phyloP scores from a whole-genome alignment of 1,140 invertebrate species.

The Brachionus paranguensis region DNA sequence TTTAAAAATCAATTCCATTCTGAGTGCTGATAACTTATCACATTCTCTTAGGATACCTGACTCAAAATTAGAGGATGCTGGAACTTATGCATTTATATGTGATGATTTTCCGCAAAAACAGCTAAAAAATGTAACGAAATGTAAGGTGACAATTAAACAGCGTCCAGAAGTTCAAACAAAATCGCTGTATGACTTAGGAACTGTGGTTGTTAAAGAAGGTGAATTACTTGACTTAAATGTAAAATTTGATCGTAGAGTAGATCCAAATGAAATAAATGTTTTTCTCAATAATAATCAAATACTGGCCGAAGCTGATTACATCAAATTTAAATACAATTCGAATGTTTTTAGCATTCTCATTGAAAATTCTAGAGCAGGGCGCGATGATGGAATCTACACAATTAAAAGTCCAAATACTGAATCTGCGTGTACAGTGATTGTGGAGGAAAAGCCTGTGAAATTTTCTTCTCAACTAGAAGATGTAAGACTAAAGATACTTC shows the following conservation, averaged over 20 bases:
- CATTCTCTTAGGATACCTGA: not conserved
- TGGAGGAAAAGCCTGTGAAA: not conserved
- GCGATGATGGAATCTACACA: not conserved
- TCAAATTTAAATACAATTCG: not conserved
- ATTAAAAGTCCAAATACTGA: not conserved
- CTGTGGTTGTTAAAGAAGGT: not conserved
- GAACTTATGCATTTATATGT: not conserved
- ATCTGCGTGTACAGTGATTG: not conserved
- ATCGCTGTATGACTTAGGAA: not conserved
- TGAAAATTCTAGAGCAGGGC: not conserved
- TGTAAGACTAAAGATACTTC: not conserved
- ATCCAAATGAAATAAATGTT: not conserved
- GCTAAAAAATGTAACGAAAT: not conserved
- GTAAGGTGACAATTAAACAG: not conserved
- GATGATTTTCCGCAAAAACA: not conserved
- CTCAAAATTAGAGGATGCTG: not conserved
- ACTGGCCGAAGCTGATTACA: not conserved
- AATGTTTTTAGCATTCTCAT: not conserved
- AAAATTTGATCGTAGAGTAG: not conserved
- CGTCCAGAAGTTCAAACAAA: conserved; percentile 2
- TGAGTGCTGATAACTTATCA: not conserved
- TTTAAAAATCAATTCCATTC: not conserved
- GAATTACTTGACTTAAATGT: not conserved
- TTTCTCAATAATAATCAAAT: not conserved
- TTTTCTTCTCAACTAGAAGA: not conserved